phyloP scores from a whole-genome alignment of 2,113 vertebrate genomes.

The Chelonoidis abingdonii region DNA sequence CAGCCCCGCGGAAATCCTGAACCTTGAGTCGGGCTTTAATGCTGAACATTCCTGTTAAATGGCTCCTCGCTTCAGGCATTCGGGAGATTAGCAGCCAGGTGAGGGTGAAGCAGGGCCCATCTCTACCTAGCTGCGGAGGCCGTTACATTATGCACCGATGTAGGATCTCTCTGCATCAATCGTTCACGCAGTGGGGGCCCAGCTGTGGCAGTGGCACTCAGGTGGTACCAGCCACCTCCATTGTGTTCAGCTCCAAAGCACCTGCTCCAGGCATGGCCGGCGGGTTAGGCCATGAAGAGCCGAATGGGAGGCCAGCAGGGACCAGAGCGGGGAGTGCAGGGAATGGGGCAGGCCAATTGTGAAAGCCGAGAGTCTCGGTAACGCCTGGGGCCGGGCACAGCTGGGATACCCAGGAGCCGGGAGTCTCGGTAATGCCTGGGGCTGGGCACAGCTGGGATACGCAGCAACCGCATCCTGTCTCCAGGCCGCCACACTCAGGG shows the following conservation, averaged over 20 bases:
- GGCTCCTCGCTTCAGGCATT: not conserved
- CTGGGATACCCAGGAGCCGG: not conserved
- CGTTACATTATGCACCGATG: not conserved
- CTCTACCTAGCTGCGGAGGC: not conserved
- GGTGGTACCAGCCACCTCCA: not conserved
- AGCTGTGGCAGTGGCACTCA: not conserved
- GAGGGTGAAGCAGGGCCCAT: not conserved
- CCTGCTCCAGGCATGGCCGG: not conserved
- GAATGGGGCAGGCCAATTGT: not conserved
- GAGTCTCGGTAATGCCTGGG: too few relatives aligned
- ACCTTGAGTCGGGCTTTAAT: not conserved
- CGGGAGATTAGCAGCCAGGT: not conserved
- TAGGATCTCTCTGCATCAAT: not conserved
- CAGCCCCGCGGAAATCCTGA: not conserved
- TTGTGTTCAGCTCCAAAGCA: not conserved
- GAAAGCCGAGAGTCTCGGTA: not conserved
- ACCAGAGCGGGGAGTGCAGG: not conserved
- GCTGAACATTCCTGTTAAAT: not conserved
- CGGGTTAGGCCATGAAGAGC: not conserved
- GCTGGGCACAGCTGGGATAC: too few relatives aligned
- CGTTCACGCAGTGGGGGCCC: fast-evolving
- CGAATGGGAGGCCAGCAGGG: not conserved
- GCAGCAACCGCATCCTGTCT: too few relatives aligned
- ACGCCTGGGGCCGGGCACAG: not conserved
- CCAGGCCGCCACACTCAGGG: not conserved